Percentiles rank a stretch among this genome's conserved stretches.
phyloP scores from a whole-genome alignment of 53 echinoderm and acorn worm species.

The Arbacia lixula region DNA sequence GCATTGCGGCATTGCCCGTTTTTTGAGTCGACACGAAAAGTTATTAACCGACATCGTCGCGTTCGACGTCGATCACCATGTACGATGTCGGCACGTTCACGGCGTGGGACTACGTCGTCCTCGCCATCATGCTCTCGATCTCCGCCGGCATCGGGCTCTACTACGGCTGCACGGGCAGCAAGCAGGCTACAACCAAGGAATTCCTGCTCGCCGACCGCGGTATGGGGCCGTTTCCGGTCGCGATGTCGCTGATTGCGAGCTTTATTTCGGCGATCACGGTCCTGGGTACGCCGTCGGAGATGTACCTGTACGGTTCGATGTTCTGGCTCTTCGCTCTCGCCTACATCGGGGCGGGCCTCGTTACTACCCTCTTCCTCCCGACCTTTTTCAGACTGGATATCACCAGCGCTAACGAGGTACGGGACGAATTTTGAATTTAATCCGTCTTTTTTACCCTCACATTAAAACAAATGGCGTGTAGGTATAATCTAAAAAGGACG shows the following conservation, averaged over 20 bases:
- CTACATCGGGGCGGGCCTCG: conserved; percentile 63
- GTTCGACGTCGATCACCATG: background rate
- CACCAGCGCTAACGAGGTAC: conserved; percentile 94
- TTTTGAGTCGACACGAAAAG: too few species aligned
- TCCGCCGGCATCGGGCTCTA: conserved; percentile 84
- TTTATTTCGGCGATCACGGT: conserved; percentile 95
- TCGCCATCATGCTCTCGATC: conserved; percentile 61
- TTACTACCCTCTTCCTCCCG: conserved; percentile 70
- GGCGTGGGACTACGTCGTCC: conserved; percentile 79
- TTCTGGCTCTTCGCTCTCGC: conserved; percentile 72
- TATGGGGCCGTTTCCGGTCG: conserved; percentile 85
- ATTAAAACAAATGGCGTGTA: too few species aligned
- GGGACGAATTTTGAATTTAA: too few species aligned
- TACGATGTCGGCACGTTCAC: conserved; percentile 56
- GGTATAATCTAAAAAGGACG: too few species aligned
- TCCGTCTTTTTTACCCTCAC: too few species aligned
- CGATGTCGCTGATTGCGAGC: conserved; percentile 84
- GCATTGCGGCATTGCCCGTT: too few species aligned
- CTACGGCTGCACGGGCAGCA: conserved; percentile 78
- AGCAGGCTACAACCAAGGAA: conserved; percentile 80
- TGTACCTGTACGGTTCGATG: conserved; percentile 80
- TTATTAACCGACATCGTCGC: too few species aligned
- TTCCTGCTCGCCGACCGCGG: conserved; percentile 87
- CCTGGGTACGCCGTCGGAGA: conserved; percentile 88
- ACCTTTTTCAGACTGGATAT: conserved; percentile 69